These are phyloP conservation scores for Protophormia terraenovae DNA, from an alignment of 2,888 invertebrate genomes.

Conservation along the genomic window DNA sequence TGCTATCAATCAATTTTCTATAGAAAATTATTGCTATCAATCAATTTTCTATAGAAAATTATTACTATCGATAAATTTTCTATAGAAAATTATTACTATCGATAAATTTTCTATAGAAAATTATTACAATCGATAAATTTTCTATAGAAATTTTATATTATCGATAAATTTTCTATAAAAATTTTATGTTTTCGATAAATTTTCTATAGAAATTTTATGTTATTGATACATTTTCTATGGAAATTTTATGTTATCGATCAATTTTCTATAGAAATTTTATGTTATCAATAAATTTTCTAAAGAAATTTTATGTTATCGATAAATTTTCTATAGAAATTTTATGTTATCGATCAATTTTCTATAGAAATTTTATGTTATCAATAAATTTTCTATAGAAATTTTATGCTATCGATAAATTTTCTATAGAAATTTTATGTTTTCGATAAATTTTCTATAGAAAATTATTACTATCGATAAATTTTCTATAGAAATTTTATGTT, in stretches of 20 bases:
- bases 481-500: background rate
- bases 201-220: background rate
- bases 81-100: background rate
- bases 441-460: no score
- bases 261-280: background rate
- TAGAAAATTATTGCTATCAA: background rate
- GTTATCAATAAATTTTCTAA: background rate
- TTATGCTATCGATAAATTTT: no score
- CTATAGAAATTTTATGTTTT: background rate
- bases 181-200: background rate
- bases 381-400: background rate
- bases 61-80: background rate
- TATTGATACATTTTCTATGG: background rate
- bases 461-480: no score
- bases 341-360: background rate
- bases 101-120: background rate
- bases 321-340: background rate
- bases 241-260: background rate
- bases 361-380: background rate
- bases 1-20: background rate
- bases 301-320: background rate
- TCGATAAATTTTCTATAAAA: background rate
- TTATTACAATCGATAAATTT: background rate
- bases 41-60: background rate
- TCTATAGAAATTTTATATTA: background rate